Evolutionary conservation across 1,140 invertebrate species (phyloP).

Genomic region (Aphidius ervi): DNA sequence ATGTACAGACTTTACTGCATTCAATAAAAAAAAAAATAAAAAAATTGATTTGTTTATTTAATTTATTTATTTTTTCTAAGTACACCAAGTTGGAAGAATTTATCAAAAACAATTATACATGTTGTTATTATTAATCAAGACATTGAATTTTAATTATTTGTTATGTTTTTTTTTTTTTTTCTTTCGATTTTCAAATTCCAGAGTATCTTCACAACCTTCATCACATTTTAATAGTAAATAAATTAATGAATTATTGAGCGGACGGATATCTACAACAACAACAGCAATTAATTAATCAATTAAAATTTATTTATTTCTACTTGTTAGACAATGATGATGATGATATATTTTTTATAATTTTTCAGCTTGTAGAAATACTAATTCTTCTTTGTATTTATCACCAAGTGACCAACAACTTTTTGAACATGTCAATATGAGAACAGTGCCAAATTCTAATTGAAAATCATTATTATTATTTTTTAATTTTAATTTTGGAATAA

Average conservation of each 20-base stretch:
- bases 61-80: too few relatives aligned
- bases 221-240: not conserved
- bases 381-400: slow-evolving; percentile 66
- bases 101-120: too few relatives aligned
- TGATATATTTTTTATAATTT: slow-evolving; percentile 34
- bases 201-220: not conserved
- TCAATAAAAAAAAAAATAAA: too few relatives aligned
- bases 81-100: too few relatives aligned
- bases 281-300: not conserved
- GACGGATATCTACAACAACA: slow-evolving; percentile 19
- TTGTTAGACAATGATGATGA: slow-evolving; percentile 10
- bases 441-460: slow-evolving; percentile 74
- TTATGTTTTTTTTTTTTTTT: too few relatives aligned
- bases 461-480: slow-evolving; percentile 47
- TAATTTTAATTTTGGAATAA: slow-evolving; percentile 67
- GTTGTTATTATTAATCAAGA: too few relatives aligned
- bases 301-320: slow-evolving; percentile 1
- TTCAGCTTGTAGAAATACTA: slow-evolving; percentile 73
- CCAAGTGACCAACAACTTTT: slow-evolving; percentile 75
- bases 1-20: too few relatives aligned
- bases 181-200: not conserved
- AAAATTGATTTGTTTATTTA: too few relatives aligned
- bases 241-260: not conserved
- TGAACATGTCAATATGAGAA: slow-evolving; percentile 75
- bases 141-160: too few relatives aligned